Evolutionary conservation across 2,113 vertebrate species (phyloP).

Genomic region (Sceloporus tristichus): DNA sequence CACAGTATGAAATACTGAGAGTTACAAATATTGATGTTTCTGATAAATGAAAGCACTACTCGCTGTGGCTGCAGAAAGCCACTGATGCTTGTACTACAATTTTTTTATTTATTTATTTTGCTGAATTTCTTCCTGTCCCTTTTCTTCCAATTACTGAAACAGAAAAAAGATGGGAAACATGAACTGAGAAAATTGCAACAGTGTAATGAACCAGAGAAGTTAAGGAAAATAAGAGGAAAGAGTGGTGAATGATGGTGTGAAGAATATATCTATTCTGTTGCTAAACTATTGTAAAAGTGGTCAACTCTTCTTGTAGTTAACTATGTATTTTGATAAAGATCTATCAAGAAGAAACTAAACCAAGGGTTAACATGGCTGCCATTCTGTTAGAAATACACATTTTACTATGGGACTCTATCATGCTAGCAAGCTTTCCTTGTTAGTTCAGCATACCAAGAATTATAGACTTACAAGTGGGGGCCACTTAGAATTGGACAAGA

Average conservation of each 20-base stretch:
- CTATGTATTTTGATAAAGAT: not conserved
- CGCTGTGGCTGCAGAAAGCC: not conserved
- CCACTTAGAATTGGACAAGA: too few species aligned
- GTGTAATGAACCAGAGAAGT: not conserved
- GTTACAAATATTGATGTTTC: not conserved
- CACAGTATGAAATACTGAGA: not conserved
- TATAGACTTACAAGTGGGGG: too few species aligned
- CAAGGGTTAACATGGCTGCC: too few species aligned
- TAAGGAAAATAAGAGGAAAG: constrained; percentile 10
- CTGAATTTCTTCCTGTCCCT: not conserved
- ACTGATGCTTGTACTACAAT: not conserved
- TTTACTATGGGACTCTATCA: not conserved
- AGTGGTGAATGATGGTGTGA: not conserved
- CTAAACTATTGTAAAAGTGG: not conserved
- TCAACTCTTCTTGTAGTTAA: not conserved
- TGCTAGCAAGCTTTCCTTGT: too few species aligned
- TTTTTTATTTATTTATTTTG: not conserved
- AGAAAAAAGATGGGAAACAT: not conserved
- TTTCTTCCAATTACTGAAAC: constrained; percentile 14
- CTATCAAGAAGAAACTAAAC: not conserved
- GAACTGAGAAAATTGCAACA: constrained; percentile 14
- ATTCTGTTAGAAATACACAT: not conserved
- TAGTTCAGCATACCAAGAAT: too few species aligned
- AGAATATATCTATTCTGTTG: not conserved
- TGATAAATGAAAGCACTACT: not conserved